phyloP scores from a whole-genome alignment of 64 coral and sea anemone genomes.

The Actinia equina region DNA sequence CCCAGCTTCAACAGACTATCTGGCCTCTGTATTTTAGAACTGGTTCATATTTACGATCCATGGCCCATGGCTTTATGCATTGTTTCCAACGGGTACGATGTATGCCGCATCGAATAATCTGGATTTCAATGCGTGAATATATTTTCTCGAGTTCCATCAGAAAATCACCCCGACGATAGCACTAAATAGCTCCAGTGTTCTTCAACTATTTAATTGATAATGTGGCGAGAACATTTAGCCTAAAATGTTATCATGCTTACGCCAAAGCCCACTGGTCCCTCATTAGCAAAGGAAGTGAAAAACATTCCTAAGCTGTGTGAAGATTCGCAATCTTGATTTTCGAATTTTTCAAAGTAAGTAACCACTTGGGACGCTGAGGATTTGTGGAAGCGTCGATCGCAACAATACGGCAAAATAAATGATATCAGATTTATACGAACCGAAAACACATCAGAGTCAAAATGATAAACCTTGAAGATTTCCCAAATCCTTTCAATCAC shows the following conservation, averaged over 20 bases:
- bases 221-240: constrained; percentile 5
- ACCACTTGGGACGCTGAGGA: background rate
- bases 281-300: constrained; percentile 18
- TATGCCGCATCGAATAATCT: background rate
- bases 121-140: constrained; percentile 2
- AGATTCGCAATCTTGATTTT: constrained; percentile 10
- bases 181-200: constrained; percentile 17
- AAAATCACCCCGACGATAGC: background rate
- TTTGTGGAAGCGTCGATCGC: background rate
- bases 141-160: constrained; percentile 4
- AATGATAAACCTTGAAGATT: background rate
- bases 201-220: constrained; percentile 29
- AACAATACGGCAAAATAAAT: background rate
- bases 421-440: constrained; percentile 2
- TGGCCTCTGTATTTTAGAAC: background rate
- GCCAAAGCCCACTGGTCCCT: background rate
- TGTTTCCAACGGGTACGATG: background rate
- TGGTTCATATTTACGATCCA: constrained; percentile 7
- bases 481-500: background rate
- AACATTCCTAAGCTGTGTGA: constrained; percentile 22
- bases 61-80: background rate
- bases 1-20: background rate
- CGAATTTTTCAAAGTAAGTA: background rate
- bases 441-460: background rate
- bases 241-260: constrained; percentile 12